Percentiles rank a stretch among this genome's conserved stretches.
These are phyloP conservation scores for Lophotis ruficrista DNA, from an alignment of 2,113 vertebrate species.

Conservation along the genomic window DNA sequence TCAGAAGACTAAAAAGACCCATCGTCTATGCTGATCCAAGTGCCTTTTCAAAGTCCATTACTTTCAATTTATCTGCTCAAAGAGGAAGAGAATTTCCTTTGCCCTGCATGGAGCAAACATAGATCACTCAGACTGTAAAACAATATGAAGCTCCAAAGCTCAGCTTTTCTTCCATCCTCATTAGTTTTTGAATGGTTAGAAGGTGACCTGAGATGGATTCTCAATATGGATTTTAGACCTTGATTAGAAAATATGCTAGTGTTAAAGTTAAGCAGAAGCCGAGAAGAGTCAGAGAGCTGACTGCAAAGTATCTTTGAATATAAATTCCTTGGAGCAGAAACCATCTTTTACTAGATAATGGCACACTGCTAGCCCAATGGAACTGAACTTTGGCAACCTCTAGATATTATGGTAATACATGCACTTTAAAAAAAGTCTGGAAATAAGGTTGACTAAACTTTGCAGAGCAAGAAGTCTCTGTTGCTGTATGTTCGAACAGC, in stretches of 20 bases:
- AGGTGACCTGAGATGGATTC: neutral
- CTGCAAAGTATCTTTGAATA: neutral
- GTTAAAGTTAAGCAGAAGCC: neutral
- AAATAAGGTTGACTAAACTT: neutral
- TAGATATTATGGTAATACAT: constrained; percentile 14
- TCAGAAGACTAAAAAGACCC: neutral
- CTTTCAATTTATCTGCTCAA: constrained; percentile 11
- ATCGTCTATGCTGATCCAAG: neutral
- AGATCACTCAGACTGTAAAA: neutral
- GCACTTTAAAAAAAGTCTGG: neutral
- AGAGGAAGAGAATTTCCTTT: neutral
- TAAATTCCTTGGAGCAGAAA: neutral
- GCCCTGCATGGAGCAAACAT: neutral
- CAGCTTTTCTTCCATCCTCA: constrained; percentile 2
- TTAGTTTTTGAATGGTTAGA: constrained; percentile 36
- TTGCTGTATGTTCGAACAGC: neutral
- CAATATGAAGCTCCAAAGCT: neutral
- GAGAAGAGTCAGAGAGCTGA: neutral
- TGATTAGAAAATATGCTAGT: constrained; percentile 15
- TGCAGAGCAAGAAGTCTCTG: neutral
- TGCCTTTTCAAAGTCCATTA: constrained; percentile 1
- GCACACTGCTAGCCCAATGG: neutral
- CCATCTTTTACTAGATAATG: neutral
- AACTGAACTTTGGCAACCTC: neutral
- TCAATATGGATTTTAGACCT: neutral